These are phyloP conservation scores for Oryzias javanicus DNA, from an alignment of 2,113 vertebrate genomes.

Conservation along the genomic window DNA sequence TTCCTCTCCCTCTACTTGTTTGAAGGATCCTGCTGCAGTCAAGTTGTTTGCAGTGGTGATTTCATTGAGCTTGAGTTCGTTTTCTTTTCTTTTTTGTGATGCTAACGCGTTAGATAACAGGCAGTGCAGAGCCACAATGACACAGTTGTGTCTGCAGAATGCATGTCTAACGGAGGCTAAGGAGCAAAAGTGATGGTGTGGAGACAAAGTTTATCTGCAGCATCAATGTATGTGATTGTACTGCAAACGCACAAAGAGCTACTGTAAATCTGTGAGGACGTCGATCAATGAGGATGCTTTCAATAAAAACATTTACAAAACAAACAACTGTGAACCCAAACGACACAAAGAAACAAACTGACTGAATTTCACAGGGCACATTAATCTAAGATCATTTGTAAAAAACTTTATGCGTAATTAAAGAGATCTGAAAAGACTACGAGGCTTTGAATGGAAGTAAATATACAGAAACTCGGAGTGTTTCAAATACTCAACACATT, in stretches of 20 bases:
- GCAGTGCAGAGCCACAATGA: not conserved
- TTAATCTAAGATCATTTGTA: too few relatives aligned
- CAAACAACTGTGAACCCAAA: too few relatives aligned
- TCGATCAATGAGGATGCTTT: not conserved
- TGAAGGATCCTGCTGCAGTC: slow-evolving; percentile 2
- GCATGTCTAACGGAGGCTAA: not conserved
- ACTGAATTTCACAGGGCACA: too few relatives aligned
- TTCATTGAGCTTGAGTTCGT: not conserved
- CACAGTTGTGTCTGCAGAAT: not conserved
- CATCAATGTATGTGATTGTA: slow-evolving; percentile 10
- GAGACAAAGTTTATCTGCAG: slow-evolving; percentile 15
- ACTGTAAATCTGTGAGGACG: not conserved
- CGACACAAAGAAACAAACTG: too few relatives aligned
- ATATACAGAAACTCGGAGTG: too few relatives aligned
- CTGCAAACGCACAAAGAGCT: slow-evolving; percentile 2
- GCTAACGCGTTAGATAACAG: not conserved
- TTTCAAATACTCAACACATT: too few relatives aligned
- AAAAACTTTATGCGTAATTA: too few relatives aligned
- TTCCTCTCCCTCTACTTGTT: slow-evolving; percentile 12
- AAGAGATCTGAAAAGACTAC: too few relatives aligned
- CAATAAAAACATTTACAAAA: too few relatives aligned
- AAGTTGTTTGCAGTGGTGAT: not conserved
- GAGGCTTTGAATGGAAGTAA: too few relatives aligned
- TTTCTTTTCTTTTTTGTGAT: not conserved
- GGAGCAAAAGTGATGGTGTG: not conserved